A percentile compares a stretch with the other conserved stretches of the same genome.
Conservation (phyloP, 1,140 invertebrate genomes). For the Sogatella furcifera region DNA sequence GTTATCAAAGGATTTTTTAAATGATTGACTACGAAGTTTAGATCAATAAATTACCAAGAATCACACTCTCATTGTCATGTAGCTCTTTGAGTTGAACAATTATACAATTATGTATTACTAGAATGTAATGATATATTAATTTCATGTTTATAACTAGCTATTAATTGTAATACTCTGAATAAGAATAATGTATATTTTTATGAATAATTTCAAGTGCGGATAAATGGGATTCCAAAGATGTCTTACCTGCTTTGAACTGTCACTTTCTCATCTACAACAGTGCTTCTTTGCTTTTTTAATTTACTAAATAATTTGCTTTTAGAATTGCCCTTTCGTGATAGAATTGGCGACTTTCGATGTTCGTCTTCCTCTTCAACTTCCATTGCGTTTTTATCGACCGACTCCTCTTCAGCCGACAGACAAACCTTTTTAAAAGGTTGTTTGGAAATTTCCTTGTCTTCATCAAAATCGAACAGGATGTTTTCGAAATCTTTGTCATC, state of each 20-base stretch:
- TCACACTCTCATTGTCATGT: too few species aligned
- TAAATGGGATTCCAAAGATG: background rate
- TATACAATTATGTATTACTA: too few species aligned
- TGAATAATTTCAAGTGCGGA: too few species aligned
- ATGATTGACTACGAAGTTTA: too few species aligned
- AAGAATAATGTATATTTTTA: too few species aligned
- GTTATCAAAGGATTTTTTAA: too few species aligned
- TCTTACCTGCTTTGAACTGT: constrained; percentile 15
- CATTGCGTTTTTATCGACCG: background rate
- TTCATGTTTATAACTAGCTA: too few species aligned
- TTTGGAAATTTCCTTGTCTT: background rate
- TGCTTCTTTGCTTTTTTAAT: constrained; percentile 14
- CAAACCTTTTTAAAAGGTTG: background rate
- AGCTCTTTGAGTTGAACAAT: too few species aligned
- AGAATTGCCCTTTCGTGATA: constrained; percentile 13
- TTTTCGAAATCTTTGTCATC: background rate
- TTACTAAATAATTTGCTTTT: constrained; percentile 17
- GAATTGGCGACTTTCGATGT: constrained; percentile 5
- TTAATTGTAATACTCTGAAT: too few species aligned
- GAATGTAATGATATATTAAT: too few species aligned
- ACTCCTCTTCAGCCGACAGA: background rate
- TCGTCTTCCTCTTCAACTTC: constrained; percentile 1
- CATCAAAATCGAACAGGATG: background rate
- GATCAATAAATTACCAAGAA: too few species aligned
- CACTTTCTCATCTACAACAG: constrained; percentile 1